These are phyloP conservation scores for Clarias batrachus DNA, from an alignment of 2,113 vertebrate species.

Conservation along the genomic window DNA sequence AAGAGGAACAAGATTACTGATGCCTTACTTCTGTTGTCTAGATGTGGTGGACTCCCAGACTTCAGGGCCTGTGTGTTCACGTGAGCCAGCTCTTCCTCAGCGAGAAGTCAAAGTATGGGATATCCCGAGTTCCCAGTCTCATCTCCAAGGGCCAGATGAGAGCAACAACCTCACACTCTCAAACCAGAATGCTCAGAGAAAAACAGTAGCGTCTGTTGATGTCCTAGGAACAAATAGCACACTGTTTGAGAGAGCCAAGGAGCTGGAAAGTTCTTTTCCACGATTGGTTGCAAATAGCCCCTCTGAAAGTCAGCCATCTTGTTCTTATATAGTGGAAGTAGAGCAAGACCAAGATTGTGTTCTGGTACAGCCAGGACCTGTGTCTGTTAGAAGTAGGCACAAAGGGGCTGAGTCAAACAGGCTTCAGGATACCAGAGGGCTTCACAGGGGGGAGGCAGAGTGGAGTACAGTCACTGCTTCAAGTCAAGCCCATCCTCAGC, in stretches of 20 bases:
- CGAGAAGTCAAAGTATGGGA: conserved; percentile 35
- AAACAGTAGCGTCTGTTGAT: conserved; percentile 21
- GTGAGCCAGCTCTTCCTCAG: conserved; percentile 17
- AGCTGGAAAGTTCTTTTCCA: conserved; percentile 63
- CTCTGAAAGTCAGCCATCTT: conserved; percentile 46
- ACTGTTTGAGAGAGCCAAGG: conserved; percentile 56
- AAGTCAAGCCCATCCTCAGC: conserved; percentile 42
- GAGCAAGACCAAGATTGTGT: conserved; percentile 57
- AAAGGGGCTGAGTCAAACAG: neutral
- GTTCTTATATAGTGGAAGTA: conserved; percentile 47
- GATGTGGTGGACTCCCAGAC: conserved; percentile 36
- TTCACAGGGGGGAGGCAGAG: conserved; percentile 3
- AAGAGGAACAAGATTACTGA: neutral
- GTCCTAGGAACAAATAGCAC: conserved; percentile 51
- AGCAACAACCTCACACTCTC: conserved; percentile 43
- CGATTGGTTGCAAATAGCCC: conserved; percentile 59
- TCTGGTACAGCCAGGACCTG: conserved; percentile 50
- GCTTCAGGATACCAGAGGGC: conserved; percentile 8
- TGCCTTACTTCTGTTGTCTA: neutral
- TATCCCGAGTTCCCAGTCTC: conserved; percentile 19
- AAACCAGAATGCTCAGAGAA: conserved; percentile 33
- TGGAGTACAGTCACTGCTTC: conserved; percentile 54
- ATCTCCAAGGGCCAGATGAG: conserved; percentile 42
- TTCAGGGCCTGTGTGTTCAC: conserved; percentile 28
- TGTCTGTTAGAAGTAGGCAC: conserved; percentile 17